phyloP scores from a whole-genome alignment of 2,113 vertebrate genomes.

The Phylloscopus whistleri region DNA sequence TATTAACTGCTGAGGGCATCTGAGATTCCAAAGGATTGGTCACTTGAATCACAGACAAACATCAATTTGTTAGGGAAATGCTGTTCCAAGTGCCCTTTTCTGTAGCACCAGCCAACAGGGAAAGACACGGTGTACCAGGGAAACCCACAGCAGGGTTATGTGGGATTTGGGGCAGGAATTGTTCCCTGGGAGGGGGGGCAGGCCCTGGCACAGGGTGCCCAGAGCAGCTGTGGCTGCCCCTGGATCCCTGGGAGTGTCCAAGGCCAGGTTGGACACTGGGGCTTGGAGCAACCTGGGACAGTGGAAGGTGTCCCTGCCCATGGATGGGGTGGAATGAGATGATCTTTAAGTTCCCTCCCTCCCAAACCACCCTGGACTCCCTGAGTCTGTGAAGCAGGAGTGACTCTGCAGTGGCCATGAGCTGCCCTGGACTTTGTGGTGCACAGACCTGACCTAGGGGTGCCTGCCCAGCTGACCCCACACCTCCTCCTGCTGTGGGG shows the following conservation, averaged over 20 bases:
- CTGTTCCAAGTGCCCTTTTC: background rate
- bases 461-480: background rate
- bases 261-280: background rate
- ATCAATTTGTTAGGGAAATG: fast-evolving
- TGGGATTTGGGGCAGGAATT: background rate
- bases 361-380: background rate
- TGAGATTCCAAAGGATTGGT: background rate
- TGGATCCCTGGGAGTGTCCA: too few species aligned
- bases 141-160: background rate
- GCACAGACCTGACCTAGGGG: fast-evolving
- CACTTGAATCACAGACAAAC: background rate
- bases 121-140: too few species aligned
- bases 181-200: too few species aligned
- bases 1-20: background rate
- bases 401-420: background rate
- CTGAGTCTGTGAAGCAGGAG: background rate
- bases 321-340: too few species aligned
- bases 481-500: background rate
- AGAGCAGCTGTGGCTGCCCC: too few species aligned
- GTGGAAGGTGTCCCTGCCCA: background rate
- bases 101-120: background rate
- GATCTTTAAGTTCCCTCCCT: fast-evolving
- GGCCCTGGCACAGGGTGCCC: too few species aligned
- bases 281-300: background rate
- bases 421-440: fast-evolving